Base-by-base conservation (phyloP, 1,140 invertebrate genomes). In the Pogonognathellus flavescens region DNA sequence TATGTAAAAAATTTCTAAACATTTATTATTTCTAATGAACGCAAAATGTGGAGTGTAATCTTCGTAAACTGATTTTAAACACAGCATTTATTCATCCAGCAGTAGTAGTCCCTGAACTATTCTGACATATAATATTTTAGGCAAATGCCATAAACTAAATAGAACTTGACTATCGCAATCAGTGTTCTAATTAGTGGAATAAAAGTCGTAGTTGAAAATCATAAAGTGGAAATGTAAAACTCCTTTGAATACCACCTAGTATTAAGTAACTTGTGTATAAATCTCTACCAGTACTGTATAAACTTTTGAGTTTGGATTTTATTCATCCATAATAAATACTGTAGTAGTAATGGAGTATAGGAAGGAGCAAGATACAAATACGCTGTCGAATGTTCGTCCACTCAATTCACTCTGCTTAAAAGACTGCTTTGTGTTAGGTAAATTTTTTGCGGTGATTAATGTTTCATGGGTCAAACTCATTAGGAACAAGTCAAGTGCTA, bases 381-480 rank as follows among this genome's bases (percentile, higher is more conserved):
- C 31, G 31, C 31, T 41, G 31, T 41, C 31, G 31, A 41, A 41
- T 41, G 31, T 1, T 41, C 31, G 31, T 41, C 1, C 31, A 41
- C 31, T 41, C 6, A 41, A 41, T 41, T 41, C 31, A 41, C 2
- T 41, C 31, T 66, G 20, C 20, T 25, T 9, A n/a, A n/a, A n/a
- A n/a, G 20, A 20, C 14, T 66, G 22, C 20, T 66, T 66, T 31
- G 70, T 76, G 70, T 76, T 76, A 31, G 70, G 70, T 50, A 49
- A 76, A 76, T 57, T 81, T 57, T 81, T 57, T 81, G 53, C 57
- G n/a, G 81, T 82, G 81, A 82, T 82, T 59, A 82, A 82, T 82
- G 81, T 59, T 82, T 59, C 81, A 82, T 59, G 57, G 81, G 81
- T 82, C 81, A 59, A 82, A 82, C 81, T 82, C 81, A 82, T 82